Percentiles rank a stretch among this genome's conserved stretches.
Evolutionary conservation across 2,113 vertebrate genomes (phyloP).

Genomic region (Tinamus guttatus): DNA sequence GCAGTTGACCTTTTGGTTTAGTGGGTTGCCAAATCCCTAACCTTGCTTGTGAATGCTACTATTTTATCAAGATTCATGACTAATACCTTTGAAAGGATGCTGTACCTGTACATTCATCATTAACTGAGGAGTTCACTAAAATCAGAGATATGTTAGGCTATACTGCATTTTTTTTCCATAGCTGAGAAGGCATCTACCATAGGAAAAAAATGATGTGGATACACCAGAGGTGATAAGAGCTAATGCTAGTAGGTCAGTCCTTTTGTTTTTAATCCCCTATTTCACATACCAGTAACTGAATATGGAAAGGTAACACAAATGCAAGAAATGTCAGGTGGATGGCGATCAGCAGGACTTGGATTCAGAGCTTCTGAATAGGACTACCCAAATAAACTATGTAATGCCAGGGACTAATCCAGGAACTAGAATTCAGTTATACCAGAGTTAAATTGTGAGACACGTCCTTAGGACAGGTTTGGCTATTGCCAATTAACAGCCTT

Average conservation of each 20-base stretch:
- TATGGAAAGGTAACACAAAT: not conserved
- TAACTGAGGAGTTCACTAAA: not conserved
- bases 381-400: not conserved
- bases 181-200: not conserved
- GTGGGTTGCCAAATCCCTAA: not conserved
- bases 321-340: not conserved
- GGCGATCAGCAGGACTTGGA: not conserved
- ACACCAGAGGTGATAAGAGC: not conserved
- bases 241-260: not conserved
- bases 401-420: not conserved
- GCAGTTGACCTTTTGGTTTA: not conserved
- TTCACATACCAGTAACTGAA: not conserved
- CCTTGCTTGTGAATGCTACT: not conserved
- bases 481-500: not conserved
- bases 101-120: not conserved
- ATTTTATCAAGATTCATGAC: not conserved
- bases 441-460: not conserved
- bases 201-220: not conserved
- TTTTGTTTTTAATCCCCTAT: not conserved
- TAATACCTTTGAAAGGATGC: not conserved
- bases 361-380: not conserved
- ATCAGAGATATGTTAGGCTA: not conserved
- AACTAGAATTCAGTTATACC: not conserved
- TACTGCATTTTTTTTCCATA: not conserved
- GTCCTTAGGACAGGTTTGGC: not conserved